Evolutionary conservation across 2,888 invertebrate species (phyloP), one percentile per base, ranked within the genome.

Genomic region (Drosophila melanocephala): DNA sequence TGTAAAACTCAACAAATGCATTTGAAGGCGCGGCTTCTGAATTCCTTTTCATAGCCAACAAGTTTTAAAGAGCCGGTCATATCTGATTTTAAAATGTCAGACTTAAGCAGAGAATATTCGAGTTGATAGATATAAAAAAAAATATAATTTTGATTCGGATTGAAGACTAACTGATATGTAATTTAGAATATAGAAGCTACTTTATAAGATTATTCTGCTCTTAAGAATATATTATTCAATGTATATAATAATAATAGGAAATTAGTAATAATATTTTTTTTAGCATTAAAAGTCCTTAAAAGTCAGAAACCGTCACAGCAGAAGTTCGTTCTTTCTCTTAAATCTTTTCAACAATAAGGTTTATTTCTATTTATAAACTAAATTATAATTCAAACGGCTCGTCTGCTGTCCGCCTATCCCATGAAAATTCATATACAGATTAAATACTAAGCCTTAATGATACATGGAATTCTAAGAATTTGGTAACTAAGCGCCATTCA

Each of bases 1-100:
- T 67, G 64, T 42, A 67, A 65, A 60, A 75, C 60, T 80, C 59
- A 52, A 28, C 56, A 74, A 75, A 62, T 84, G 84, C 87, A 84
- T 65, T 72, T 74, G 59, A 61, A 59, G 71, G 58, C 62, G 59
- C 56, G 67, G 28, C 53, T 28, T 26, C 50, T 59, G 26, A 61
- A 64, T 60, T 52, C 50, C n/a, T 32, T 64, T 51, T 50, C 10
- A 53, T 33, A 9, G 19, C 22, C 16, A 28, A 19, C 22, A 10
- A 32, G 7, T 19, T 63, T 53, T 7, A 2, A 28, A 56, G 6
- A 22, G 22, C 7, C 14, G 14, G 22, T 14, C 4, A 7, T 16
- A 14, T 16, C 47, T 16, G 47, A 9, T 16, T 33, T 53, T 33
- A 0, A 26, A 44, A 12, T 22, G 5, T 2, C 5, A 2, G 1